Evolutionary conservation across 2,113 vertebrate species (phyloP).

Genomic region (Murina feae): DNA sequence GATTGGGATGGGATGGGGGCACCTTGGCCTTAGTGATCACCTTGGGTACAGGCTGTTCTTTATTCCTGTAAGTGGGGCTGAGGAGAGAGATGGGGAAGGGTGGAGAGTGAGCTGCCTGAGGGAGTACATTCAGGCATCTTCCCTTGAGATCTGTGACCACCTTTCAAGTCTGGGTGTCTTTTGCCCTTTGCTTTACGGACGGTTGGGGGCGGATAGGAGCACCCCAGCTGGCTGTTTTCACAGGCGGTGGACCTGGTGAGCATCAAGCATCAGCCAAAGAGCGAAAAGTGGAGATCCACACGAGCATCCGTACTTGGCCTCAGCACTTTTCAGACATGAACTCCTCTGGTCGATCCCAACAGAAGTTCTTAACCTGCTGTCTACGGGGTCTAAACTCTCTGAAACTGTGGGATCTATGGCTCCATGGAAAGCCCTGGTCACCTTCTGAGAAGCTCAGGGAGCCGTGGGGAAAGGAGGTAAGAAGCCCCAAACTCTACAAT

Average conservation of each 20-base stretch:
- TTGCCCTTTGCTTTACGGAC: background rate
- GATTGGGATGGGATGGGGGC: accelerated
- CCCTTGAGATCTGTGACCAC: background rate
- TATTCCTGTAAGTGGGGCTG: background rate
- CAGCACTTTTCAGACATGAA: background rate
- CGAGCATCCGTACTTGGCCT: background rate
- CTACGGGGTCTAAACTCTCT: background rate
- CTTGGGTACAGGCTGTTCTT: background rate
- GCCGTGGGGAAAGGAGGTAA: background rate
- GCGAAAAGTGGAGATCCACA: background rate
- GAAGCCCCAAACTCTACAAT: too few species aligned
- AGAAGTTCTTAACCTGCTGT: background rate
- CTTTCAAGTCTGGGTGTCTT: background rate
- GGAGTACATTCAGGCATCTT: background rate
- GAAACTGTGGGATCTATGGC: background rate
- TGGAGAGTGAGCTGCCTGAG: background rate
- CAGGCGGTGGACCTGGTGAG: background rate
- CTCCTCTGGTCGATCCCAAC: background rate
- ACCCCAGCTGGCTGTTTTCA: too few species aligned
- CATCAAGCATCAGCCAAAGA: background rate
- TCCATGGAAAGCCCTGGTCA: background rate
- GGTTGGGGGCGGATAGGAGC: background rate
- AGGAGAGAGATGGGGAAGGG: background rate
- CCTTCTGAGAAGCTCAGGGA: background rate
- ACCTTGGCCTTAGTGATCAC: background rate